phyloP scores from a whole-genome alignment of 2,113 vertebrate species.

The Misgurnus anguillicaudatus region DNA sequence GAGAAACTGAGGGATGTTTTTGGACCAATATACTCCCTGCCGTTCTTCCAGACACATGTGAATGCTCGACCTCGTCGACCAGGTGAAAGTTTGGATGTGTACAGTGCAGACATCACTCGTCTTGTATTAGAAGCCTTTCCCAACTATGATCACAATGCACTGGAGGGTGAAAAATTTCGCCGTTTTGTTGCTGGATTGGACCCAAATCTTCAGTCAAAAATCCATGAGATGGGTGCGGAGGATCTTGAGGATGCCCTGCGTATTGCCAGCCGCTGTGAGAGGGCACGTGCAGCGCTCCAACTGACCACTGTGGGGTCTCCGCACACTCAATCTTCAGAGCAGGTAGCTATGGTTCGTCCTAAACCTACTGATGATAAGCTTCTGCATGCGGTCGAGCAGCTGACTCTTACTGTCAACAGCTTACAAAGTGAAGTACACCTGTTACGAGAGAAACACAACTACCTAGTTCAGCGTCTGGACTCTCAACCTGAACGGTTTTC shows the following conservation, averaged over 20 bases:
- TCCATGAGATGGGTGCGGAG: conserved; percentile 28
- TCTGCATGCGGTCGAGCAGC: no score
- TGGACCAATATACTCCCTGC: background rate
- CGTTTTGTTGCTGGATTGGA: conserved; percentile 19
- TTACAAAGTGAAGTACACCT: no score
- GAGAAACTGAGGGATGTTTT: conserved; percentile 16
- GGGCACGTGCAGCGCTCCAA: conserved; percentile 1
- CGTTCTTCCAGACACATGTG: conserved; percentile 1
- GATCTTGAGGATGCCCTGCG: background rate
- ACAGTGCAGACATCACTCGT: no score
- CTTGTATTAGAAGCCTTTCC: conserved; percentile 8
- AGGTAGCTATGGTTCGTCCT: background rate
- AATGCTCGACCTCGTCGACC: background rate
- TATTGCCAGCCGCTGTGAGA: conserved; percentile 29
- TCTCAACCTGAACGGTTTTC: no score
- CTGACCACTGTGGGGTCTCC: no score
- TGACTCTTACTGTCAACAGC: no score
- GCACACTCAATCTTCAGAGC: background rate
- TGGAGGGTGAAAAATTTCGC: conserved; percentile 29
- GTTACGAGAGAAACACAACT: no score
- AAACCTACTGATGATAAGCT: background rate
- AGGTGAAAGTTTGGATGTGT: conserved; percentile 14
- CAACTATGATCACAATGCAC: conserved; percentile 29
- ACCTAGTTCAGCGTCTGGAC: no score
- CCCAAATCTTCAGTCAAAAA: conserved; percentile 20